Evolutionary conservation across 2,888 invertebrate genomes (phyloP).

Genomic region (Lepidochrysops patricia): DNA sequence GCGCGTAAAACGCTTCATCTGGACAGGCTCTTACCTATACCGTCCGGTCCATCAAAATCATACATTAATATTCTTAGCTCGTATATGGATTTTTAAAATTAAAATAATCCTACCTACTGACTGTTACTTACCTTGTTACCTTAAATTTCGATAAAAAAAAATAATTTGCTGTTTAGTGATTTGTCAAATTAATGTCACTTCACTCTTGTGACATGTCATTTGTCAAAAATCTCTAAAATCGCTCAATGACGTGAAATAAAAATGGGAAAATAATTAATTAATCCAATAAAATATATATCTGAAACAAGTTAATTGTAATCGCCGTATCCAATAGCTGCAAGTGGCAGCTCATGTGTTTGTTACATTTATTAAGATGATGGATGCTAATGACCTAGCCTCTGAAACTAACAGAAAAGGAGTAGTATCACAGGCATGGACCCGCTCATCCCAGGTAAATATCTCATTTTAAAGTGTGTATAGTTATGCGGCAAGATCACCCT

Average conservation of each 20-base stretch:
- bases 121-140: too few species aligned
- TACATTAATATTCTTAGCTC: too few species aligned
- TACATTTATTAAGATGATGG: constrained; percentile 65
- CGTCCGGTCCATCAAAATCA: too few species aligned
- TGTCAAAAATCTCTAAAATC: not conserved
- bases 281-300: not conserved
- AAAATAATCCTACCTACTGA: too few species aligned
- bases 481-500: not conserved
- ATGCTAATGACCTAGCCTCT: constrained; percentile 80
- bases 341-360: not conserved
- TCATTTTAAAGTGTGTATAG: not conserved
- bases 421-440: constrained; percentile 78
- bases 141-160: too few species aligned
- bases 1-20: too few species aligned
- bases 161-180: too few species aligned
- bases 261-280: not conserved
- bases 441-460: constrained; percentile 77
- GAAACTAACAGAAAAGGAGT: constrained; percentile 76
- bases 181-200: not conserved
- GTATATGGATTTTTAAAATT: too few species aligned
- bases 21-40: too few species aligned
- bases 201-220: too few species aligned
- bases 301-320: not conserved
- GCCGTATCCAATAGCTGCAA: not conserved
- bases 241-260: constrained; percentile 4